These are phyloP conservation scores for Andrena bucephala DNA, from an alignment of 2,888 invertebrate species.

Conservation along the genomic window DNA sequence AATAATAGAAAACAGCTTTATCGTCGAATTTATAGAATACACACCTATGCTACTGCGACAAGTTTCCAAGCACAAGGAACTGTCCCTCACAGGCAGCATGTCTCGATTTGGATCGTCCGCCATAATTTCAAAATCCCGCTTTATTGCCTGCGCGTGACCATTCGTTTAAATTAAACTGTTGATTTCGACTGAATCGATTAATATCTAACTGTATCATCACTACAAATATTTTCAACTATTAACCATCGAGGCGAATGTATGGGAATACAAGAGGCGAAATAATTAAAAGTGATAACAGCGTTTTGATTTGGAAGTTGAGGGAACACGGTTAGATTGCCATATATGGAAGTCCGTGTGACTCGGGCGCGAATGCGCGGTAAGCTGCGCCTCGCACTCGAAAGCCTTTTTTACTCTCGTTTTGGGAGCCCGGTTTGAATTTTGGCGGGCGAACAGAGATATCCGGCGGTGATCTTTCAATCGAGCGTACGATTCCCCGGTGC, in stretches of 20 bases:
- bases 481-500: background rate
- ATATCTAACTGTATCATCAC: background rate
- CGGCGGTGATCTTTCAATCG: slow-evolving; percentile 34
- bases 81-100: slow-evolving; percentile 76
- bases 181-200: background rate
- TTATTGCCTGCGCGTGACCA: slow-evolving; percentile 18
- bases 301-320: slow-evolving; percentile 1
- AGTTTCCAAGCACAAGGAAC: slow-evolving; percentile 73
- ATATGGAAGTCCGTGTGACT: slow-evolving; percentile 62
- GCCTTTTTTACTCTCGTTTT: slow-evolving; percentile 31
- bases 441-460: slow-evolving; percentile 54
- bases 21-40: slow-evolving; percentile 31
- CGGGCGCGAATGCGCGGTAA: slow-evolving; percentile 54
- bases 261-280: background rate
- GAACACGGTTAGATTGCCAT: slow-evolving; percentile 45
- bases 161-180: background rate
- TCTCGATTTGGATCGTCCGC: slow-evolving; percentile 79
- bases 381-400: slow-evolving; percentile 28
- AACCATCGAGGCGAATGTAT: background rate
- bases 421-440: slow-evolving; percentile 56
- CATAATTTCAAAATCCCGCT: slow-evolving; percentile 68
- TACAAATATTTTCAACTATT: background rate
- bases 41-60: slow-evolving; percentile 77
- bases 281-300: background rate
- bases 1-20: too few relatives aligned